Percentiles rank a stretch among this genome's conserved stretches.
These are phyloP conservation scores for Zaprionus gabonicus DNA, from an alignment of 1,140 invertebrate species.

Conservation along the genomic window DNA sequence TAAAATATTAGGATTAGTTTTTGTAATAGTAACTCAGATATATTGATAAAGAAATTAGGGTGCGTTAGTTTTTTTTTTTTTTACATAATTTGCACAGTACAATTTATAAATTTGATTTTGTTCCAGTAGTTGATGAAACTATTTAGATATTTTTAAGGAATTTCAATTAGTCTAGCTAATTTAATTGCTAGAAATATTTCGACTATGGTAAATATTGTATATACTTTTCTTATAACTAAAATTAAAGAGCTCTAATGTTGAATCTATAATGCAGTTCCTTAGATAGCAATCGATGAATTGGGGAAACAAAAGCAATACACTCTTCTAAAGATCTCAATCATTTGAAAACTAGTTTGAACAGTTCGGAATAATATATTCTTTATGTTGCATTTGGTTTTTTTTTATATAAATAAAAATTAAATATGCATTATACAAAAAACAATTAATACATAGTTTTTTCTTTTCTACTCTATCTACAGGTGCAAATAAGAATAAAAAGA, in stretches of 20 bases:
- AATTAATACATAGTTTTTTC: conserved; percentile 47
- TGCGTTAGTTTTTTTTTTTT: too few species aligned
- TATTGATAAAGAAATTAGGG: neutral
- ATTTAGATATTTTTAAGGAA: too few species aligned
- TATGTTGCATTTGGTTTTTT: neutral
- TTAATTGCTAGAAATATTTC: too few species aligned
- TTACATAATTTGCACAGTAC: neutral
- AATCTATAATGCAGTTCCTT: neutral
- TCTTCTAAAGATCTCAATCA: neutral
- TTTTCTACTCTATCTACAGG: conserved; percentile 51
- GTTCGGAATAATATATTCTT: neutral
- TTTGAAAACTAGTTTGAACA: neutral
- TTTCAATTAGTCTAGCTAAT: too few species aligned
- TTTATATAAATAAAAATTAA: neutral
- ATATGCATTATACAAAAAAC: neutral
- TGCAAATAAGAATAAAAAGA: conserved; percentile 59
- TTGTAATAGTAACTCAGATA: neutral
- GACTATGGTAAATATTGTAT: too few species aligned
- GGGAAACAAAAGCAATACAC: neutral
- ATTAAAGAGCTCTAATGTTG: too few species aligned
- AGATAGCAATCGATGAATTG: neutral
- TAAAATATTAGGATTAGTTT: neutral
- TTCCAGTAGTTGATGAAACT: neutral
- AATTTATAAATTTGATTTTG: neutral
- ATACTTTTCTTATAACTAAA: too few species aligned